A percentile compares a stretch with the other conserved stretches of the same genome.
Conservation (phyloP, 2,888 invertebrate species). For the Meta bourneti region DNA sequence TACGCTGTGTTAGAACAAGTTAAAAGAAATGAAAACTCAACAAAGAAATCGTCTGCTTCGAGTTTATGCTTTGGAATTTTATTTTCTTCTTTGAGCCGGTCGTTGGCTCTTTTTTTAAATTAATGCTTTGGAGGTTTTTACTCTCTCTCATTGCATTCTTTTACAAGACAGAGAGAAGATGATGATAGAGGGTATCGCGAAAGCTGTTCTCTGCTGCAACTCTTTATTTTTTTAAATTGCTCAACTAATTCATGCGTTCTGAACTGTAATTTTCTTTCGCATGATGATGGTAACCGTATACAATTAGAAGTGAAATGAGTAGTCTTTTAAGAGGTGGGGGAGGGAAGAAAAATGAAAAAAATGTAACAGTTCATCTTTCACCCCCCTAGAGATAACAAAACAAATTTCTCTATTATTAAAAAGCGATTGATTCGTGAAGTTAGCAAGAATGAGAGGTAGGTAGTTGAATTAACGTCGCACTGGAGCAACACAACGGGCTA, state of each 20-base stretch:
- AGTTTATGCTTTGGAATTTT: conserved; percentile 39
- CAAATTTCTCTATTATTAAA: too few species aligned
- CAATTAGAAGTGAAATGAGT: conserved; percentile 33
- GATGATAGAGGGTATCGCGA: conserved; percentile 41
- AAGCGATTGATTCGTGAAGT: too few species aligned
- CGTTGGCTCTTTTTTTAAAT: conserved; percentile 71
- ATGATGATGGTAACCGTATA: background rate
- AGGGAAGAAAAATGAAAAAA: background rate
- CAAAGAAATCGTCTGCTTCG: conserved; percentile 35
- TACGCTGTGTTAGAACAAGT: conserved; percentile 9
- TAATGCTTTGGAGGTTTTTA: conserved; percentile 41
- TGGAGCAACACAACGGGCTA: too few species aligned
- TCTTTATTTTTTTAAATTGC: conserved; percentile 13
- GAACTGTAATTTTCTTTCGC: conserved; percentile 52
- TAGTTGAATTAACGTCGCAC: too few species aligned
- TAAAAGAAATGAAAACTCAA: conserved; percentile 30
- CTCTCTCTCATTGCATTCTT: conserved; percentile 53
- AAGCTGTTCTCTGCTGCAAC: background rate
- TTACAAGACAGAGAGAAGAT: background rate
- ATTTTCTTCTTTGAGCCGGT: conserved; percentile 29
- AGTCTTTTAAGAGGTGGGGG: background rate
- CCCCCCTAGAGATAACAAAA: too few species aligned
- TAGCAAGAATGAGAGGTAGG: too few species aligned
- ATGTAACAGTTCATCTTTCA: background rate
- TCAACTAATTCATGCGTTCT: background rate